Percentiles rank a stretch among this genome's conserved stretches.
Conservation (phyloP, 2,113 vertebrate genomes). For the Seriola quinqueradiata region DNA sequence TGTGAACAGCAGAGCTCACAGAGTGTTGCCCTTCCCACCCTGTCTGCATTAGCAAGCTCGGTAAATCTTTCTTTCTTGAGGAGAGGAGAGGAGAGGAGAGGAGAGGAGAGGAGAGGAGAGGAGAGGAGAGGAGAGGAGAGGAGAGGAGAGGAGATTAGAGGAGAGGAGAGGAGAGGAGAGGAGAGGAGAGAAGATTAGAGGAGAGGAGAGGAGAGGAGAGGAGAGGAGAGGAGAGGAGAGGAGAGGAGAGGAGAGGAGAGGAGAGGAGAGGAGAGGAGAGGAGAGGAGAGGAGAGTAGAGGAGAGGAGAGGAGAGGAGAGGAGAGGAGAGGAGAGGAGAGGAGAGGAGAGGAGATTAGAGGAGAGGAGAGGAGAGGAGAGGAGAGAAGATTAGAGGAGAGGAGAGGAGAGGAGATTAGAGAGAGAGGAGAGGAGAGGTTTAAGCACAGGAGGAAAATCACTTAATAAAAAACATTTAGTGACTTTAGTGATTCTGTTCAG, state of each 20-base stretch:
- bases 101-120: neutral
- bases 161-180: neutral
- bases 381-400: neutral
- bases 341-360: neutral
- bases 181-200: neutral
- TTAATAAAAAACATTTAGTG: neutral
- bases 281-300: neutral
- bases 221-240: neutral
- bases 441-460: neutral
- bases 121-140: neutral
- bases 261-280: too few relatives aligned
- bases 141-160: neutral
- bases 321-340: neutral
- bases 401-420: neutral
- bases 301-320: neutral
- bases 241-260: neutral
- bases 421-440: neutral
- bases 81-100: constrained; percentile 9
- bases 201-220: neutral
- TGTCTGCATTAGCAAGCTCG: constrained; percentile 63
- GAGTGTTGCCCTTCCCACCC: constrained; percentile 66
- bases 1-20: constrained; percentile 67
- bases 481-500: neutral
- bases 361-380: neutral
- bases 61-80: constrained; percentile 58